Base-by-base conservation (phyloP, 2,888 invertebrate genomes). In the Anodontia alba region DNA sequence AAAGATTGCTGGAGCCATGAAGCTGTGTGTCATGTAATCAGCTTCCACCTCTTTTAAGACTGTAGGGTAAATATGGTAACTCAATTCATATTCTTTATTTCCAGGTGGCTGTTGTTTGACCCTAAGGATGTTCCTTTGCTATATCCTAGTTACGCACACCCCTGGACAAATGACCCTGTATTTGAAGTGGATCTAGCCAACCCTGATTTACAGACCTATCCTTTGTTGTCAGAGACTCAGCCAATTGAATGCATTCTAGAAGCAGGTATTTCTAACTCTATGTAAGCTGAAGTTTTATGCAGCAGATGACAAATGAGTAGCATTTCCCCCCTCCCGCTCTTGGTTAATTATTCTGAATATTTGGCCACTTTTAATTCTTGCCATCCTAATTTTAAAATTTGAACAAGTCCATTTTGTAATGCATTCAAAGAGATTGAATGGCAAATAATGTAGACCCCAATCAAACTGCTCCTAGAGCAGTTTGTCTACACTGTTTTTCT, bases 31-130 rank as follows among this genome's bases (percentile, higher is more conserved):
- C n/a, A n/a, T n/a, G n/a, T n/a, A n/a, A n/a, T n/a, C n/a, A n/a
- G n/a, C n/a, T n/a, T n/a, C n/a, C n/a, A n/a, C n/a, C n/a, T n/a
- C n/a, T n/a, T n/a, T n/a, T n/a, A n/a, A n/a, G n/a, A n/a, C n/a
- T n/a, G n/a, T n/a, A n/a, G n/a, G n/a, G n/a, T n/a, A n/a, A n/a
- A n/a, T n/a, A n/a, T n/a, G n/a, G n/a, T n/a, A n/a, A n/a, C n/a
- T n/a, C n/a, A n/a, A n/a, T n/a, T n/a, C n/a, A n/a, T n/a, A n/a
- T 5, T 8, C 38, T 38, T 38, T 8, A 38, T 71, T 86, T 87
- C 7, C 79, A 93, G 93, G 78, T 93, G 93, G 93, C 81, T 89
- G 42, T 92, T 93, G 73, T 93, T 90, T 85, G 82, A 84, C 33
- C 76, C 77, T 31, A 79, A 82, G 29, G 91, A 91, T 76, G 54